Conservation (phyloP, 2,797 vertebrate genomes). For the Epinephelus coioides region DNA sequence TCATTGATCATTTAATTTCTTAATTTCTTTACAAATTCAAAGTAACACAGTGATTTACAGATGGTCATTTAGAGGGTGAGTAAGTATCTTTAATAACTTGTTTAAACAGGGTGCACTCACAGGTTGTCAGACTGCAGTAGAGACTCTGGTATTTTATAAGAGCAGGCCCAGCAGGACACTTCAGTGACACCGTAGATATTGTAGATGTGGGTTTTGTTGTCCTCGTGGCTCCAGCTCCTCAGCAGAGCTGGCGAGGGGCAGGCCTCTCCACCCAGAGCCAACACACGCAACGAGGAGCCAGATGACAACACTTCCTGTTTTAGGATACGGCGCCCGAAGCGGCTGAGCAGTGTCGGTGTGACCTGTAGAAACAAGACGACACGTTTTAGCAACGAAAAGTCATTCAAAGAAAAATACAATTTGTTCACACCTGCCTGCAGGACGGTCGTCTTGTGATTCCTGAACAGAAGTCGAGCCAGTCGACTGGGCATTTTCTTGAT, state of each 20-base stretch:
- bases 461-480: conserved; percentile 89
- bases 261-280: conserved; percentile 95
- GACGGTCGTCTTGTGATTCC: conserved; percentile 88
- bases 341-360: conserved; percentile 92
- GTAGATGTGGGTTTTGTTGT: conserved; percentile 91
- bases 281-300: conserved; percentile 89
- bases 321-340: conserved; percentile 88
- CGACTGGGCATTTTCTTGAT: conserved; percentile 89
- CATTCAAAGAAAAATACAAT: accelerated
- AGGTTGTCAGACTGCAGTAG: conserved; percentile 38
- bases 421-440: conserved; percentile 87
- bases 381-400: not conserved
- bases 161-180: conserved; percentile 97
- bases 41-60: too few relatives aligned
- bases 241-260: conserved; percentile 88
- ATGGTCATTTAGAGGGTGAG: too few relatives aligned
- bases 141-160: conserved; percentile 88
- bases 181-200: conserved; percentile 97
- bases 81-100: not conserved
- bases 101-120: conserved; percentile 62
- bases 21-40: too few relatives aligned
- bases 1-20: too few relatives aligned
- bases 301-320: conserved; percentile 86
- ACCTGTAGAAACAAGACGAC: conserved; percentile 80
- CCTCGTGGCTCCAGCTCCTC: conserved; percentile 89